These are phyloP conservation scores for Belonocnema kinseyi DNA, from an alignment of 1,140 invertebrate genomes.

Conservation along the genomic window DNA sequence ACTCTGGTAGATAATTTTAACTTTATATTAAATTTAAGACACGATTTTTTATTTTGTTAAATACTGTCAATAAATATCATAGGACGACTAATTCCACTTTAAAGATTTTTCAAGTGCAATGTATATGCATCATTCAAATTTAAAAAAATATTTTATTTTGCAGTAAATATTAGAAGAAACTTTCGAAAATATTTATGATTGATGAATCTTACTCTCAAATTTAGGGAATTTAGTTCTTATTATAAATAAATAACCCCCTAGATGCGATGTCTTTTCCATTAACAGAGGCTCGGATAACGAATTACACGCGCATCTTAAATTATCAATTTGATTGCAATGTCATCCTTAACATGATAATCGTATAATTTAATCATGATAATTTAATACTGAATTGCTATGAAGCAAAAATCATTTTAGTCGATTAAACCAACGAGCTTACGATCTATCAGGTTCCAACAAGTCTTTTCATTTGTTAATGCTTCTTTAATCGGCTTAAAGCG, in stretches of 20 bases:
- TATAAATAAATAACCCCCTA: conserved; percentile 2
- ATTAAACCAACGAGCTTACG: conserved; percentile 18
- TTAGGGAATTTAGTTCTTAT: background rate
- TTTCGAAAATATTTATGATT: background rate
- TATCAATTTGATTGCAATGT: conserved; percentile 5
- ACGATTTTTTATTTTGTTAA: background rate
- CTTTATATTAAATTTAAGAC: background rate
- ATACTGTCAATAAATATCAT: too few relatives aligned
- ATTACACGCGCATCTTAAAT: background rate
- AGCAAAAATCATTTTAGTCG: conserved; percentile 7
- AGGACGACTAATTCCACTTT: too few relatives aligned
- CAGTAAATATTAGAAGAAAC: background rate
- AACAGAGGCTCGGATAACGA: background rate
- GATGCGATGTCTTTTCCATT: too few relatives aligned
- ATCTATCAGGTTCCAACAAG: conserved; percentile 23
- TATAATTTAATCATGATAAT: conserved; percentile 11
- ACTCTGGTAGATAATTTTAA: too few relatives aligned
- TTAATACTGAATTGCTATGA: conserved; percentile 24
- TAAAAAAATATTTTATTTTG: too few relatives aligned
- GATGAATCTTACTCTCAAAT: background rate
- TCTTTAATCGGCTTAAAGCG: conserved; percentile 13
- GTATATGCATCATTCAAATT: too few relatives aligned
- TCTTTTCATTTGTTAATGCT: conserved; percentile 15
- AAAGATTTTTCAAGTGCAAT: too few relatives aligned
- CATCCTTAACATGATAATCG: background rate